These are phyloP conservation scores for Morelia viridis DNA, from an alignment of 2,797 vertebrate species.

Conservation along the genomic window DNA sequence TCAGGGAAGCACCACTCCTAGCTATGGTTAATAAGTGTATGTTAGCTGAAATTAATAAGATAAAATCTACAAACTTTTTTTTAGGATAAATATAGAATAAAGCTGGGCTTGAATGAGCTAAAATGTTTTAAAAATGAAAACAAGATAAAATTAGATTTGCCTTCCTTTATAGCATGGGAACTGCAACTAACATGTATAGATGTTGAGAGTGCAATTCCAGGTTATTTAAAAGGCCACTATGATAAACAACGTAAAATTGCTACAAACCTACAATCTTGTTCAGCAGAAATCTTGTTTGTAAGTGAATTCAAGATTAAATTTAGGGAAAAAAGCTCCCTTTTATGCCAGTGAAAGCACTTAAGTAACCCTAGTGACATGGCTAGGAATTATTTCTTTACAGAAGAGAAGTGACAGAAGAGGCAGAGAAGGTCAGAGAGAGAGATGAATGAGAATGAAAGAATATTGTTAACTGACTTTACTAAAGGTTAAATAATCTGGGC, in stretches of 20 bases:
- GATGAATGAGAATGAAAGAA: neutral
- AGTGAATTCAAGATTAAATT: neutral
- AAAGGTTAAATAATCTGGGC: neutral
- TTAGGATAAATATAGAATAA: conserved; percentile 61
- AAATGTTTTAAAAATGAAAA: conserved; percentile 47
- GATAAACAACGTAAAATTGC: neutral
- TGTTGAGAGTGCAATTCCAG: neutral
- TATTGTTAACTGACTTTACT: neutral
- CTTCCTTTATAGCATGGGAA: neutral
- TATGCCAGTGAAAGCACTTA: neutral
- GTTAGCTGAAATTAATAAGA: conserved; percentile 39
- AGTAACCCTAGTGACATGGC: neutral
- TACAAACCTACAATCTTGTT: neutral
- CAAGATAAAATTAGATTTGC: conserved; percentile 37
- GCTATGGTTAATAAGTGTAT: conserved; percentile 31
- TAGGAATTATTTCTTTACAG: neutral
- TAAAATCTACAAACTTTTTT: conserved; percentile 51
- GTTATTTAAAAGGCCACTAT: neutral
- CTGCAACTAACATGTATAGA: neutral
- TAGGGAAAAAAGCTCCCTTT: neutral
- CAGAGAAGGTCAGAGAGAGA: neutral
- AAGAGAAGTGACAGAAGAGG: neutral
- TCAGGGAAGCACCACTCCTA: conserved; percentile 62
- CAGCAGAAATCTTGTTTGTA: neutral
- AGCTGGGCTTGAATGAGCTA: conserved; percentile 54